Conservation (phyloP, 1,140 invertebrate species). For the Trachymyrmex cornetzi region DNA sequence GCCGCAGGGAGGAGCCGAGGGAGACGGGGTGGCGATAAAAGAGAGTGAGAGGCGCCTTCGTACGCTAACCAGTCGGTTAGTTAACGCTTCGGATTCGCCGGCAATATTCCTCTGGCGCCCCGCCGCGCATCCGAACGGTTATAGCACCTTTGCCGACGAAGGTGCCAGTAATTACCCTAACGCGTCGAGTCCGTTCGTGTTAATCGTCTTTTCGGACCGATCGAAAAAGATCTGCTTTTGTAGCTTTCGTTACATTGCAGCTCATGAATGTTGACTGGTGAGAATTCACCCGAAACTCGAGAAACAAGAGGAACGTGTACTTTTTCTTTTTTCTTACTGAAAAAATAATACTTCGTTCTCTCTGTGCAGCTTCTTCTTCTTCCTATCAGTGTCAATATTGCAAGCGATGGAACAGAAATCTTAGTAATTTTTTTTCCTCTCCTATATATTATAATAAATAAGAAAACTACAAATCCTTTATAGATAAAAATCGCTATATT, state of each 20-base stretch:
- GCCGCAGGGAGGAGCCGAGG: constrained; percentile 43
- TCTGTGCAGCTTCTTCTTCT: neutral
- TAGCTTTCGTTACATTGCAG: constrained; percentile 14
- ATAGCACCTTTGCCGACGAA: constrained; percentile 76
- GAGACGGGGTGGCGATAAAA: constrained; percentile 68
- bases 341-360: constrained; percentile 9
- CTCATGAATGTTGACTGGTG: neutral
- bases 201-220: constrained; percentile 71
- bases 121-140: constrained; percentile 72
- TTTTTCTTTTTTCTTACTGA: neutral
- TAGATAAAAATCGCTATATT: constrained; percentile 29
- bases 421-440: neutral
- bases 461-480: neutral
- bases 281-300: neutral
- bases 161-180: constrained; percentile 80
- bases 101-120: constrained; percentile 73
- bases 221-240: constrained; percentile 47
- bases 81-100: constrained; percentile 74
- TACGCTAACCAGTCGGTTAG: constrained; percentile 76
- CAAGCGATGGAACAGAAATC: neutral
- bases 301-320: neutral
- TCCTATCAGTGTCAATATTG: neutral
- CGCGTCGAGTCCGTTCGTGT: constrained; percentile 74
- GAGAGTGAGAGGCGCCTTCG: constrained; percentile 66
- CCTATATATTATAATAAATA: neutral